Evolutionary conservation across 2,113 vertebrate genomes (phyloP), one percentile per base, ranked within the genome.

Genomic region (Trematomus loennbergii): DNA sequence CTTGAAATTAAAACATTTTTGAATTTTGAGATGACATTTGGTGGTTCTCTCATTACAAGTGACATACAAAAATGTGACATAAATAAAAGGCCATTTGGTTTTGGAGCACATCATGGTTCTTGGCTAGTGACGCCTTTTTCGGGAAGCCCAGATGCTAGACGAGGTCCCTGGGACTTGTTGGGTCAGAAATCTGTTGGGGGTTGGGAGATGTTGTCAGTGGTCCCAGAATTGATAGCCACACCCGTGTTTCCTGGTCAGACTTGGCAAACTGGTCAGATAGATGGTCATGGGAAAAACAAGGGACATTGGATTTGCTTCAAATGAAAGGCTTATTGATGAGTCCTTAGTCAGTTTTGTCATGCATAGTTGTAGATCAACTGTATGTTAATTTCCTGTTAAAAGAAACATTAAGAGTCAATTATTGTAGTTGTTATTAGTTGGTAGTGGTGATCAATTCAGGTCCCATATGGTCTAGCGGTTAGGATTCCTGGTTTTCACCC

Each of bases 91-190:
- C n/a, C 4, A 36, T 81, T 75, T 75, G 55, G 82, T 76, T 82
- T 85, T 82, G 60, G 75, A 67, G 65, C n/a, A 6, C 9, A 40
- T 54, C 13, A 66, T 33, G 61, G n/a, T 63, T 72, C 12, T 57
- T 69, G 52, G 82, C 12, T 40, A 61, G 43, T 68, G 72, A 72
- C 18, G 72, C 55, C 49, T 54, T 59, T 78, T 72, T 82, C 1
- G 2, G 61, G 72, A 72, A 81, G 43, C 40, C 55, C 57, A 72
- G 69, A 79, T 70, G n/a, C 59, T 79, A 82, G 68, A 72, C 29
- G 1, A 9, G 16, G 8, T 81, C 73, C 63, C 83, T 86, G 75
- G 63, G 83, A 81, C 62, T 78, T 81, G 66, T 87, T 61, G 45
- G 59, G 75, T 76, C 72, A 76, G 63, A 73, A 73, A 73, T 22